Evolutionary conservation across 2,113 vertebrate genomes (phyloP).

Genomic region (Phaethornis superciliosus): DNA sequence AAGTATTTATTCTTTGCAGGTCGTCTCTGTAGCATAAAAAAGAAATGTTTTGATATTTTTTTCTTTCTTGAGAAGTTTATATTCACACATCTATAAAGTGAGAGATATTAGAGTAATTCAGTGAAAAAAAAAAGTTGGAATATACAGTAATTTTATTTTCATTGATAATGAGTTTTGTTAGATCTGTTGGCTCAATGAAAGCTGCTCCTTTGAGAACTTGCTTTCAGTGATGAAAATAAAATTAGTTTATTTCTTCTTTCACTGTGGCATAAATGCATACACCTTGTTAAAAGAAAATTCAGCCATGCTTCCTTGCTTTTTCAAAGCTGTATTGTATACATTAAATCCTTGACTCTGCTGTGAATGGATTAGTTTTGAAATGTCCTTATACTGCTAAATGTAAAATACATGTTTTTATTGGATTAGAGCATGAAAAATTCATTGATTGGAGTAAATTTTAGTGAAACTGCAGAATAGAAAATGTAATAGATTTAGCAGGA

Average conservation of each 20-base stretch:
- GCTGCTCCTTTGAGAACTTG: slow-evolving; percentile 8
- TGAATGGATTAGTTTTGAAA: slow-evolving; percentile 28
- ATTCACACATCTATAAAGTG: neutral
- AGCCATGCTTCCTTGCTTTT: neutral
- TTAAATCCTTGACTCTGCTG: neutral
- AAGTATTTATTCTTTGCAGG: slow-evolving; percentile 10
- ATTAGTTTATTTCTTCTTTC: slow-evolving; percentile 35
- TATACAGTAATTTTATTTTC: slow-evolving; percentile 23
- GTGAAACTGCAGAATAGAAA: neutral
- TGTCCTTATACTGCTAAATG: neutral
- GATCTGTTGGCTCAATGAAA: neutral
- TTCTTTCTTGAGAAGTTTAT: neutral
- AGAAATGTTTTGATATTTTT: neutral
- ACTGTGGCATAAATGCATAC: neutral
- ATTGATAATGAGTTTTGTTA: slow-evolving; percentile 35
- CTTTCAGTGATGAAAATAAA: slow-evolving; percentile 42
- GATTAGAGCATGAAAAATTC: neutral
- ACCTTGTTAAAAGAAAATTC: slow-evolving; percentile 17
- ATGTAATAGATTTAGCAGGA: neutral
- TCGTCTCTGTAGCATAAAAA: neutral
- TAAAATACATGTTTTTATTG: neutral
- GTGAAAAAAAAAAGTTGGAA: neutral
- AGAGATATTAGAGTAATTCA: neutral
- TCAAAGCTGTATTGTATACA: neutral
- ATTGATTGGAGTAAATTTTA: neutral